Conservation (phyloP, 1,140 invertebrate species). For the Hycleus phaleratus region DNA sequence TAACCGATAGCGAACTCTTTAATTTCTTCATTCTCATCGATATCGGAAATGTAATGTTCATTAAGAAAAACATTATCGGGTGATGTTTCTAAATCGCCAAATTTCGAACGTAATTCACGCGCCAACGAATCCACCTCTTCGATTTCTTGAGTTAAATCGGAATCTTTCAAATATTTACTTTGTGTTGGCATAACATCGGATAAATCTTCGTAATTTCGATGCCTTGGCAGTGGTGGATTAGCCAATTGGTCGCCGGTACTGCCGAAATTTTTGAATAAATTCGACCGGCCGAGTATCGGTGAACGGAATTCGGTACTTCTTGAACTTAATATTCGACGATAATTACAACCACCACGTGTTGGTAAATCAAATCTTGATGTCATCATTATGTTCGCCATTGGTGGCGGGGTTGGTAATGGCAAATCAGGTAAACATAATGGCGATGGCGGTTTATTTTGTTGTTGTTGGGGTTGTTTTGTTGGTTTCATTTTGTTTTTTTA, state of each 20-base stretch:
- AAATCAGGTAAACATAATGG: conserved; percentile 31
- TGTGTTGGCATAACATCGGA: background rate
- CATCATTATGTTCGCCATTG: conserved; percentile 37
- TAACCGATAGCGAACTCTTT: conserved; percentile 33
- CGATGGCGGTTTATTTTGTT: conserved; percentile 10
- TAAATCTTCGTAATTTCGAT: conserved; percentile 25
- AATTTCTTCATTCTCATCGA: conserved; percentile 39
- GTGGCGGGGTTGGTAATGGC: conserved; percentile 37
- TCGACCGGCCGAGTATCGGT: conserved; percentile 26
- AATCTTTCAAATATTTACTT: conserved; percentile 32
- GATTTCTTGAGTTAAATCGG: conserved; percentile 31
- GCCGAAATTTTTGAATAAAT: conserved; percentile 18
- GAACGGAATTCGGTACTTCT: conserved; percentile 30
- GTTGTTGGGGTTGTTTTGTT: background rate
- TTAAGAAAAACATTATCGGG: conserved; percentile 32
- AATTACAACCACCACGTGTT: conserved; percentile 26
- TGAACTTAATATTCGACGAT: conserved; percentile 29
- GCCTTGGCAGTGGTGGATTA: conserved; percentile 27
- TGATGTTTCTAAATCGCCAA: conserved; percentile 20
- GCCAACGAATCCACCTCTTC: conserved; percentile 34
- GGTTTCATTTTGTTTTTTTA: background rate
- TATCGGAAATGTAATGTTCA: conserved; percentile 39
- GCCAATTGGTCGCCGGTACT: conserved; percentile 18
- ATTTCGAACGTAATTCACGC: conserved; percentile 30
- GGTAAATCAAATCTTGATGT: conserved; percentile 32